A percentile compares a stretch with the other conserved stretches of the same genome.
Evolutionary conservation across 2,888 invertebrate species (phyloP).

Genomic region (Drosophila helvetica): DNA sequence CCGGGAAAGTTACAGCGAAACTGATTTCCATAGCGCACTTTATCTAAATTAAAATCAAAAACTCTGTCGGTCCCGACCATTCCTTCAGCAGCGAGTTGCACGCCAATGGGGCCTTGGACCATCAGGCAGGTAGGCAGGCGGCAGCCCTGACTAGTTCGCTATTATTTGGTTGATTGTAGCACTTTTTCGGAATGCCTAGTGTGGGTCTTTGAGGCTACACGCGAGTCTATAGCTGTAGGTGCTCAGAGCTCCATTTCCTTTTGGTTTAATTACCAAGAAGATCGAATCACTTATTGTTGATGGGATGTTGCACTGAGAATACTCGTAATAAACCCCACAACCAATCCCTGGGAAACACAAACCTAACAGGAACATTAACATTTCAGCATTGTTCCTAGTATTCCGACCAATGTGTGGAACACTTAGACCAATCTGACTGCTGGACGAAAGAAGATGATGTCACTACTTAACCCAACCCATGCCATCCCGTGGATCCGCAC

Average conservation of each 20-base stretch:
- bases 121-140: not conserved
- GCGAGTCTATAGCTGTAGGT: not conserved
- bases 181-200: slow-evolving; percentile 1
- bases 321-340: not conserved
- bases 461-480: slow-evolving; percentile 34
- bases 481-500: not conserved
- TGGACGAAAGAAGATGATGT: slow-evolving; percentile 55
- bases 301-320: slow-evolving; percentile 1
- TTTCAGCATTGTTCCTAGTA: not conserved
- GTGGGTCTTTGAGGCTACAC: not conserved
- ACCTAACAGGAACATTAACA: not conserved
- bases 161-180: slow-evolving; percentile 1
- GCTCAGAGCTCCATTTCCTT: not conserved
- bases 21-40: slow-evolving; percentile 73
- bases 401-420: slow-evolving; percentile 15
- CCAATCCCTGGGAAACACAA: not conserved
- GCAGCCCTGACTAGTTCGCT: not conserved
- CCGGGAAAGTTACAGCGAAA: slow-evolving; percentile 62
- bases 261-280: slow-evolving; percentile 40
- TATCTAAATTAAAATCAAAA: slow-evolving; percentile 78
- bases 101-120: slow-evolving; percentile 18
- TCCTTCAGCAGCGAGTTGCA: slow-evolving; percentile 26
- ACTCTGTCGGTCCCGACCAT: slow-evolving; percentile 43
- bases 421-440: slow-evolving; percentile 48
- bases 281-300: slow-evolving; percentile 36